phyloP scores from a whole-genome alignment of 2,888 invertebrate genomes.

The Drosophila diplacantha region DNA sequence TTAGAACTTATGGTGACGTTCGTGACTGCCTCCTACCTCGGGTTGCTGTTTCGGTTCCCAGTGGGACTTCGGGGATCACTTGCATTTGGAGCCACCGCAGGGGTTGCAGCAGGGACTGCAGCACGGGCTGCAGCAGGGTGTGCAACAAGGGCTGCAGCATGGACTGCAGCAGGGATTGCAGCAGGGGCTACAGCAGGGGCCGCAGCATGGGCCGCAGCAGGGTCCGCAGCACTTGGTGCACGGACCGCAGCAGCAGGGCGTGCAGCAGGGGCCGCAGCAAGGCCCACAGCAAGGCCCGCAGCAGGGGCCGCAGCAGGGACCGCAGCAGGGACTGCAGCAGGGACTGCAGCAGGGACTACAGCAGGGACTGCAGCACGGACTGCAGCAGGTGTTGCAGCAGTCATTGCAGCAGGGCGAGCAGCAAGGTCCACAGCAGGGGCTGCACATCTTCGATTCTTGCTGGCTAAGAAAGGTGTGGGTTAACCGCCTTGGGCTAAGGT shows the following conservation, averaged over 20 bases:
- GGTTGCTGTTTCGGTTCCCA: background rate
- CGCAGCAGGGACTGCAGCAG: slow-evolving; percentile 37
- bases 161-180: slow-evolving; percentile 27
- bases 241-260: slow-evolving; percentile 23
- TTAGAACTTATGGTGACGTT: slow-evolving; percentile 30
- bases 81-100: slow-evolving; percentile 41
- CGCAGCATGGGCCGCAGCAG: slow-evolving; percentile 42
- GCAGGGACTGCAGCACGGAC: slow-evolving; percentile 23
- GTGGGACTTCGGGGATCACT: slow-evolving; percentile 21
- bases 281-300: slow-evolving; percentile 31
- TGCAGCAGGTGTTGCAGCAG: slow-evolving; percentile 36
- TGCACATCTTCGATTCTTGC: slow-evolving; percentile 55
- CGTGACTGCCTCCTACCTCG: slow-evolving; percentile 13
- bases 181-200: slow-evolving; percentile 40
- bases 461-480: background rate
- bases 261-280: slow-evolving; percentile 43
- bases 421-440: slow-evolving; percentile 45
- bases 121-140: slow-evolving; percentile 26
- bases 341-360: slow-evolving; percentile 39
- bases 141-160: slow-evolving; percentile 40
- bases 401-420: slow-evolving; percentile 25
- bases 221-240: slow-evolving; percentile 14
- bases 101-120: slow-evolving; percentile 23
- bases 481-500: too few relatives aligned
- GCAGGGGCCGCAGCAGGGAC: slow-evolving; percentile 36